These are phyloP conservation scores for Stenodera caucasica DNA, from an alignment of 2,888 invertebrate genomes.

Conservation along the genomic window DNA sequence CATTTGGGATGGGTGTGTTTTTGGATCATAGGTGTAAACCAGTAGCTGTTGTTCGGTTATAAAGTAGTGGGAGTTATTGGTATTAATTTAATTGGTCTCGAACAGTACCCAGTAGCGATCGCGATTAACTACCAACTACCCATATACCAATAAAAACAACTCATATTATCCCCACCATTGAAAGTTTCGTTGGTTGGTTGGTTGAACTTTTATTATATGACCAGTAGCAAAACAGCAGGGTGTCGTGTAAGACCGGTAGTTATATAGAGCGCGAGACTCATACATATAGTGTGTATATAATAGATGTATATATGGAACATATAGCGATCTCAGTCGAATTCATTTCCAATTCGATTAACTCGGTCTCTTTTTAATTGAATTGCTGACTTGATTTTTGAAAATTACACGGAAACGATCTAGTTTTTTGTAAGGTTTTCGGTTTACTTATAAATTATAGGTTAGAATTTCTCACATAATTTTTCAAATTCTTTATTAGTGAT, in stretches of 20 bases:
- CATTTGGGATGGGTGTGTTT: not conserved
- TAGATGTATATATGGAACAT: not conserved
- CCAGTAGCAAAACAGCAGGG: slow-evolving; percentile 29
- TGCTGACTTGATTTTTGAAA: too few species aligned
- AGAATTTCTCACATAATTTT: too few species aligned
- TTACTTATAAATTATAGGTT: too few species aligned
- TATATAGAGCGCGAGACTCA: slow-evolving; percentile 26
- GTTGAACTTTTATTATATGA: slow-evolving; percentile 12
- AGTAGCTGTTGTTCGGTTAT: not conserved
- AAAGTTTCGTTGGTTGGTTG: not conserved
- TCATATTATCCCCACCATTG: slow-evolving; percentile 25
- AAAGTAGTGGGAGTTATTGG: not conserved
- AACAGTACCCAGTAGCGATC: slow-evolving; percentile 37
- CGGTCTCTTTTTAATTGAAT: too few species aligned
- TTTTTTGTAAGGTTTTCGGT: too few species aligned
- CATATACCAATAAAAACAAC: slow-evolving; percentile 23
- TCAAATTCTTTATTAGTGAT: too few species aligned
- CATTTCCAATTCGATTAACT: too few species aligned
- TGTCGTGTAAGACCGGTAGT: slow-evolving; percentile 35
- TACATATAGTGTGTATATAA: not conserved
- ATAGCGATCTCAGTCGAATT: not conserved
- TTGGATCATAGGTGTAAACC: not conserved
- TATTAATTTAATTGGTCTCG: slow-evolving; percentile 35
- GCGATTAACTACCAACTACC: slow-evolving; percentile 19
- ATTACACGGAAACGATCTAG: too few species aligned